Base-by-base conservation (phyloP, 2,888 invertebrate species). In the Drosophila kanekoi region DNA sequence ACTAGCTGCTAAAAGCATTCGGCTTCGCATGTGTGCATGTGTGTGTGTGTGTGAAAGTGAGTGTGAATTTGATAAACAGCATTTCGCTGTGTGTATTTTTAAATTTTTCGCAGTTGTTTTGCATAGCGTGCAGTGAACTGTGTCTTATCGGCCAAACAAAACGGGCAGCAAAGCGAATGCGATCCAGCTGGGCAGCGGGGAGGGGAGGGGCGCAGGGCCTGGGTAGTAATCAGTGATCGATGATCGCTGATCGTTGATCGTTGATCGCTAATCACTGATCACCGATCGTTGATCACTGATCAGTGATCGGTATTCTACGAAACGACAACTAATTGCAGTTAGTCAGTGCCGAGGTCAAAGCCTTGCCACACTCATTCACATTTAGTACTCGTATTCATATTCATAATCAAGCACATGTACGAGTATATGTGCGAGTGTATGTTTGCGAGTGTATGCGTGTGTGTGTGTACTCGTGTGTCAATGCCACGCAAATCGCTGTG, bases 311-410 rank as follows among this genome's bases (percentile, higher is more conserved):
- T 33, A 48, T 48, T 45, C 47, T 62, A 35, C n/a, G 16, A 33
- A 57, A 37, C 16, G n/a, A 23, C 33, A 35, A 41, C 40, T 28
- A 40, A 69, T 43, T 41, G 54, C 72, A 66, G 56, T 73, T 67
- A 56, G 73, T 66, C 79, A 70, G 56, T 57, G 63, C 10, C 52
- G 76, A 64, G 79, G 79, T 79, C 76, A 79, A 67, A 79, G 79
- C 76, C 66, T 71, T 58, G 56, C 48, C 62, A 37, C 44, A 64
- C 59, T 49, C 54, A 69, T 45, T 40, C 69, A 47, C 43, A 48
- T 53, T 44, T 65, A 35, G 63, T 45, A 52, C 57, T 60, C 41
- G 52, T 44, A 66, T 60, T 58, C 51, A 52, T 56, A 54, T 62
- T 59, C 74, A 74, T 75, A 75, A 69, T 69, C 75, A 53, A 57